phyloP scores from a whole-genome alignment of 2,888 invertebrate species.

The Brachypalpus laphriformis region DNA sequence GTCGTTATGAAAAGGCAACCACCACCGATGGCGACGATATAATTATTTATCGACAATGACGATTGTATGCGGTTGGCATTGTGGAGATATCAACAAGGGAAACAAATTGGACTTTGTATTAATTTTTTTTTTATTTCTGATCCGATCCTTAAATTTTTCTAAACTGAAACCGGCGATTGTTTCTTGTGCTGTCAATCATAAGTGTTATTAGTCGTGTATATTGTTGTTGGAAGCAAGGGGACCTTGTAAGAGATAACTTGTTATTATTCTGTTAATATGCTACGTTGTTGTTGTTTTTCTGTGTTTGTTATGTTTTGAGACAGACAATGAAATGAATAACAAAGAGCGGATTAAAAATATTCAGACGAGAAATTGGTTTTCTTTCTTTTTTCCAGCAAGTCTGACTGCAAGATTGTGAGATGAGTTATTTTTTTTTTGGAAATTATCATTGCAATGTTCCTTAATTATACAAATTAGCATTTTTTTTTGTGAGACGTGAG shows the following conservation, averaged over 20 bases:
- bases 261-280: constrained; percentile 65
- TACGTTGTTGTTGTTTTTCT: constrained; percentile 5
- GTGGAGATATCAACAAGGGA: constrained; percentile 32
- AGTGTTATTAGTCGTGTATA: constrained; percentile 41
- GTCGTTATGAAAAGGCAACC: constrained; percentile 46
- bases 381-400: not conserved
- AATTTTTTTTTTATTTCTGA: constrained; percentile 36
- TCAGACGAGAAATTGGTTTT: not conserved
- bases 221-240: constrained; percentile 20
- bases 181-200: constrained; percentile 71
- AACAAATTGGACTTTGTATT: constrained; percentile 48
- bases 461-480: constrained; percentile 44
- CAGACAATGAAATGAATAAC: constrained; percentile 13
- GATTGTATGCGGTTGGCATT: constrained; percentile 53
- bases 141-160: constrained; percentile 47
- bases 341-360: constrained; percentile 40
- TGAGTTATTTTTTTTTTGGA: constrained; percentile 15
- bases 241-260: constrained; percentile 59
- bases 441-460: constrained; percentile 47
- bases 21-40: constrained; percentile 69
- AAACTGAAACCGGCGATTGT: constrained; percentile 34
- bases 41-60: constrained; percentile 66
- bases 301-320: not conserved
- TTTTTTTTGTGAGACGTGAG: constrained; percentile 5
- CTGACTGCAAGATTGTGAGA: constrained; percentile 8